Evolutionary conservation across 1,140 invertebrate species (phyloP).

Genomic region (Diorhabda sublineata): DNA sequence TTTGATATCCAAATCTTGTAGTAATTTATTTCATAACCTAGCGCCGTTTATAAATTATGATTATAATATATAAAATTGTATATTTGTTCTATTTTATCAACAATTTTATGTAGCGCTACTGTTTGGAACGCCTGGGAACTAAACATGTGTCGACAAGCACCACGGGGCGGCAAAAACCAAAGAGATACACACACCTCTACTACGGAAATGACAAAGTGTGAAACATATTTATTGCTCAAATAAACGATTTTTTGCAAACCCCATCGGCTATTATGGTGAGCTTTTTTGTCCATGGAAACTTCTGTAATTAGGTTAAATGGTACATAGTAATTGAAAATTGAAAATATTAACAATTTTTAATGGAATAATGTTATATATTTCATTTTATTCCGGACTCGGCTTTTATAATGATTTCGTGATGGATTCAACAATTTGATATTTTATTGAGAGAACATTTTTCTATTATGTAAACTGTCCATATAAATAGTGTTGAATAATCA

Average conservation of each 20-base stretch:
- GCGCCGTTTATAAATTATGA: too few relatives aligned
- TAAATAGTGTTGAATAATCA: too few relatives aligned
- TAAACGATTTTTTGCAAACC: neutral
- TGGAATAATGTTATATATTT: neutral
- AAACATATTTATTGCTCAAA: conserved; percentile 3
- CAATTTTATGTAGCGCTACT: neutral
- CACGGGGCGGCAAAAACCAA: conserved; percentile 1
- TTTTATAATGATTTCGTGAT: too few relatives aligned
- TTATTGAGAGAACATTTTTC: too few relatives aligned
- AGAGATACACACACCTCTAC: conserved; percentile 2
- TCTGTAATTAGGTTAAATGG: neutral
- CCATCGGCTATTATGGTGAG: neutral
- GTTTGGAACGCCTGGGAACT: neutral
- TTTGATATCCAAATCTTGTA: too few relatives aligned
- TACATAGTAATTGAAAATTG: neutral
- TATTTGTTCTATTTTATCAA: too few relatives aligned
- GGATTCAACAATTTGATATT: too few relatives aligned
- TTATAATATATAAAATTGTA: too few relatives aligned
- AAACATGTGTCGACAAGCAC: neutral
- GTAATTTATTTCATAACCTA: too few relatives aligned
- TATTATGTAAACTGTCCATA: too few relatives aligned
- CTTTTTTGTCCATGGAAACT: neutral
- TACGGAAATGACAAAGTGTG: neutral
- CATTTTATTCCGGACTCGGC: too few relatives aligned
- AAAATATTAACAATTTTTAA: neutral